Base-by-base conservation (phyloP, 2,888 invertebrate species). In the Eilema griseolum region DNA sequence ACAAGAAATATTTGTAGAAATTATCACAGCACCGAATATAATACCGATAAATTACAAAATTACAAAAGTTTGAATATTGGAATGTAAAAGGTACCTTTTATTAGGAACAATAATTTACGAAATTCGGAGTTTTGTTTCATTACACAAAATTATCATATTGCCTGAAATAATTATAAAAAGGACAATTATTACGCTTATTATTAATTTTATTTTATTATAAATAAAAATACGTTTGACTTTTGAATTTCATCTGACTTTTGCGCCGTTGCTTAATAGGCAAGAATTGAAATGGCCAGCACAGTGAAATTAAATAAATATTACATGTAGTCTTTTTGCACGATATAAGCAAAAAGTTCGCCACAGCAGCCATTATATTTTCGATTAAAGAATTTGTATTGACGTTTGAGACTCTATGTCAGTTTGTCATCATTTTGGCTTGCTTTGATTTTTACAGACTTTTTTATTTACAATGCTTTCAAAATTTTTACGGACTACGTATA, bases 221-320 rank as follows among this genome's bases (percentile, higher is more conserved):
- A 78, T 86, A 83, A 84, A 87, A 85, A 85, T 80, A 85, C 72
- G 82, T 83, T 88, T 90, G 90, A 92, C 92, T 92, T 92, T 91
- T 91, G 84, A 91, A 91, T 92, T 93, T 92, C 84, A 84, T 86
- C 80, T 85, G 85, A 85, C 82, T 76, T 81, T 77, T 80, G 69
- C 71, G 71, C 77, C 76, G 72, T 73, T 76, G 67, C 70, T 57
- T 72, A 71, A n/a, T 33, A 61, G 68, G 69, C 72, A 64, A 73
- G 73, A 61, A 31, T 24, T 28, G 28, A 62, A n/a, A 71, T 41
- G 62, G 80, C 82, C 80, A 79, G 80, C 71, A 57, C 24, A 28
- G 28, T 23, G n/a, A 33, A 24, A n/a, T 31, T 37, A 37, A 52
- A n/a, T 31, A 56, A 37, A 52, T 16, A 23, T 16, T 23, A 33